Evolutionary conservation across 2,888 invertebrate species (phyloP).

Genomic region (Syritta pipiens): DNA sequence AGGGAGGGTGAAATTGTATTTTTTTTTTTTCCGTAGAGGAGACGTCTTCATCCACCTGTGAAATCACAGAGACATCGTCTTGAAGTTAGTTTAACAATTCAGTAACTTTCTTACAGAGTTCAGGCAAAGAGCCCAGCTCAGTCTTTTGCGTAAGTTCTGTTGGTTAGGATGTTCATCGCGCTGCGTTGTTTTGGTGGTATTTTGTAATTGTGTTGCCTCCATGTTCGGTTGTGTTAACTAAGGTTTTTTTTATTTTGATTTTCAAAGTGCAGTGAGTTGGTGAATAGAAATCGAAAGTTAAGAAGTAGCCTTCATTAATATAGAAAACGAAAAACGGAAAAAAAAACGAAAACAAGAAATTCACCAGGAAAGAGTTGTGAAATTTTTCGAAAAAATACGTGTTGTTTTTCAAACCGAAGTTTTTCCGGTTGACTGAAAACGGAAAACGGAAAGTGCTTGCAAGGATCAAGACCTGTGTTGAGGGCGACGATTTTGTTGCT

Average conservation of each 20-base stretch:
- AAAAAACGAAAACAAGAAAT: background rate
- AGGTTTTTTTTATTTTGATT: slow-evolving; percentile 1
- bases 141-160: slow-evolving; percentile 62
- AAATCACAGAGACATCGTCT: slow-evolving; percentile 69
- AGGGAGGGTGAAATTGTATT: slow-evolving; percentile 56
- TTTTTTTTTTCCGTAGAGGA: too few species aligned
- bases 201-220: slow-evolving; percentile 41
- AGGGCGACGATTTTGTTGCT: too few species aligned
- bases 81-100: slow-evolving; percentile 36
- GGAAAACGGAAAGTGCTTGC: too few species aligned
- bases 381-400: background rate
- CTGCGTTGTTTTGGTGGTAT: slow-evolving; percentile 12
- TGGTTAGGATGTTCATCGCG: slow-evolving; percentile 35
- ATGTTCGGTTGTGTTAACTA: slow-evolving; percentile 28
- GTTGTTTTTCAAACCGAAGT: too few species aligned
- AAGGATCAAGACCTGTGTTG: too few species aligned
- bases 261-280: slow-evolving; percentile 27
- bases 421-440: too few species aligned
- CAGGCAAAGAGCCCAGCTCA: slow-evolving; percentile 35
- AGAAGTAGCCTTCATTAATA: slow-evolving; percentile 46
- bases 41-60: slow-evolving; percentile 69
- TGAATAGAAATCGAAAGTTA: slow-evolving; percentile 59
- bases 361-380: slow-evolving; percentile 7
- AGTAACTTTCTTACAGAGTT: slow-evolving; percentile 62
- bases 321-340: slow-evolving; percentile 17